Conservation (phyloP, 2,113 vertebrate genomes). For the Notechis scutatus region DNA sequence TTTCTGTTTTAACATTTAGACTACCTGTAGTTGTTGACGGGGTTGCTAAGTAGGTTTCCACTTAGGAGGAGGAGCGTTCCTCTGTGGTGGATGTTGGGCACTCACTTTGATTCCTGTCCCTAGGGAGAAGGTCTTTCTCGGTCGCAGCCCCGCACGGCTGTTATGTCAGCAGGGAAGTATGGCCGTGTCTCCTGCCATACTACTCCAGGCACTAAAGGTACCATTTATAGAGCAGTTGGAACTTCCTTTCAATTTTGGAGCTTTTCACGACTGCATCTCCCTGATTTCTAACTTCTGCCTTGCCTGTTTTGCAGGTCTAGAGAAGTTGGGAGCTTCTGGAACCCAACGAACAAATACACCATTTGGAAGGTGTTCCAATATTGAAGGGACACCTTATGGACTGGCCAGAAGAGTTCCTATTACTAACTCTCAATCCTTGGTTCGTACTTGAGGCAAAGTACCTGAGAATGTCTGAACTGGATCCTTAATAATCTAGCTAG, state of each 20-base stretch:
- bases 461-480: not conserved
- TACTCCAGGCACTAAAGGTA: conserved; percentile 6
- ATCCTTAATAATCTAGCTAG: not conserved
- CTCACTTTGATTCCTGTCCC: not conserved
- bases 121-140: not conserved
- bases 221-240: not conserved
- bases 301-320: not conserved
- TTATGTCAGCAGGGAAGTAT: not conserved
- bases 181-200: not conserved
- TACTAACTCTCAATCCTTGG: conserved; percentile 25
- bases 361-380: not conserved
- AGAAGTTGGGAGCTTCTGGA: not conserved
- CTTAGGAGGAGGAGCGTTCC: not conserved
- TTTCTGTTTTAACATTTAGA: not conserved
- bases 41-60: not conserved
- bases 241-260: not conserved
- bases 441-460: conserved; percentile 26
- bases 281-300: not conserved
- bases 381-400: conserved; percentile 43
- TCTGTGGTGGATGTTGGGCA: not conserved
- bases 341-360: not conserved
- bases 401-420: conserved; percentile 48
- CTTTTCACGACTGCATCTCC: not conserved
- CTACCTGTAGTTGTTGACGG: not conserved
- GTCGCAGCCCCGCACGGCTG: not conserved